These are phyloP conservation scores for Microcebus tavaratra DNA, from an alignment of 2,113 vertebrate genomes.

Conservation along the genomic window DNA sequence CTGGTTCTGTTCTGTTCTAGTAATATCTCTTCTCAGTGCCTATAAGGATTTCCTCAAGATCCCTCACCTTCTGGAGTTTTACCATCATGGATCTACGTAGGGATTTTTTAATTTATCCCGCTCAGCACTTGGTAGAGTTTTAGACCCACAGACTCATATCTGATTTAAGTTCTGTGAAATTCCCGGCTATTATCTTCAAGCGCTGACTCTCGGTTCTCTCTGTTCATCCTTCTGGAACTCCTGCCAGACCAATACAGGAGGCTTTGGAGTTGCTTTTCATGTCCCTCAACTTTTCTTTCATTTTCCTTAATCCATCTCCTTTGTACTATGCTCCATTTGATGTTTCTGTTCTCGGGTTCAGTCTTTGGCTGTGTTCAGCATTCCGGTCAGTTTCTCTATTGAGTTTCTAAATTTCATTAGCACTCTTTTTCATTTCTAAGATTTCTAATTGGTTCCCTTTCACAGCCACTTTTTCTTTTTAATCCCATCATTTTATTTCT, in stretches of 20 bases:
- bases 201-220: background rate
- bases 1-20: background rate
- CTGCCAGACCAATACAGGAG: background rate
- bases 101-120: background rate
- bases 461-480: background rate
- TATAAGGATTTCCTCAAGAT: constrained; percentile 3
- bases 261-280: background rate
- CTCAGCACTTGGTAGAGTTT: background rate
- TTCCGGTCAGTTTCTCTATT: background rate
- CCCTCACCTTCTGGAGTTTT: constrained; percentile 6
- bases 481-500: background rate
- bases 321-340: background rate
- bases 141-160: background rate
- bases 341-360: background rate
- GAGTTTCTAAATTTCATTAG: background rate
- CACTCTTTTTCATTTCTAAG: background rate
- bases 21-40: background rate
- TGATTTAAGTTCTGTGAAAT: background rate
- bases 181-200: background rate
- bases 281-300: background rate
- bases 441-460: background rate
- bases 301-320: background rate
- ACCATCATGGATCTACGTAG: background rate
- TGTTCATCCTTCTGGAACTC: background rate
- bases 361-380: background rate